Conservation (phyloP, 2,797 vertebrate species). For the Channa striata region DNA sequence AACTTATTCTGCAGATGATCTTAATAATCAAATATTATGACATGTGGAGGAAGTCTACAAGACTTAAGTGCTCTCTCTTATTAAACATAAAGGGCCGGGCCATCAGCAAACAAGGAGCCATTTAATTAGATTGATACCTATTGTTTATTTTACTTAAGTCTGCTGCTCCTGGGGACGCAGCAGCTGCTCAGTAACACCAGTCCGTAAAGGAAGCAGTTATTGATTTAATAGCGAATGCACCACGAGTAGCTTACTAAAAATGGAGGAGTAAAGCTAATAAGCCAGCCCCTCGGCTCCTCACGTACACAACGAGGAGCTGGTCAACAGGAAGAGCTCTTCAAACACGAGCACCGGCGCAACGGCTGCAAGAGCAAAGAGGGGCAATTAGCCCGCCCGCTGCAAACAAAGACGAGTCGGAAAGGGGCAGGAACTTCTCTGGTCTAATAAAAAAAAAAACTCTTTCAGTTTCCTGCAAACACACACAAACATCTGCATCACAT, state of each 20-base stretch:
- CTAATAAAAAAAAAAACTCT: conserved; percentile 20
- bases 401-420: conserved; percentile 55
- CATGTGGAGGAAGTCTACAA: conserved; percentile 5
- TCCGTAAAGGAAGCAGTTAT: conserved; percentile 65
- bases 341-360: conserved; percentile 48
- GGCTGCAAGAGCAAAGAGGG: conserved; percentile 48
- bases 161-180: conserved; percentile 26
- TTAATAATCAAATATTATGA: conserved; percentile 36
- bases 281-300: conserved; percentile 49
- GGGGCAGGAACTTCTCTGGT: conserved; percentile 26
- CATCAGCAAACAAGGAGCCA: conserved; percentile 33
- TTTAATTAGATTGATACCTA: conserved; percentile 49
- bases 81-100: conserved; percentile 17
- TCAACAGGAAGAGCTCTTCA: conserved; percentile 72
- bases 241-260: conserved; percentile 64
- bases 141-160: conserved; percentile 52
- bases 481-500: conserved; percentile 16
- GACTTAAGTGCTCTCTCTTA: conserved; percentile 36
- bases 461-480: conserved; percentile 35
- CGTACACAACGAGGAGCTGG: conserved; percentile 54
- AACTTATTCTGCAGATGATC: conserved; percentile 4
- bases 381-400: conserved; percentile 47
- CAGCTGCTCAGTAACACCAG: conserved; percentile 52
- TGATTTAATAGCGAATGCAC: conserved; percentile 59
- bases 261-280: conserved; percentile 53